Evolutionary conservation across 2,797 vertebrate genomes (phyloP).

Genomic region (Zalophus californianus): DNA sequence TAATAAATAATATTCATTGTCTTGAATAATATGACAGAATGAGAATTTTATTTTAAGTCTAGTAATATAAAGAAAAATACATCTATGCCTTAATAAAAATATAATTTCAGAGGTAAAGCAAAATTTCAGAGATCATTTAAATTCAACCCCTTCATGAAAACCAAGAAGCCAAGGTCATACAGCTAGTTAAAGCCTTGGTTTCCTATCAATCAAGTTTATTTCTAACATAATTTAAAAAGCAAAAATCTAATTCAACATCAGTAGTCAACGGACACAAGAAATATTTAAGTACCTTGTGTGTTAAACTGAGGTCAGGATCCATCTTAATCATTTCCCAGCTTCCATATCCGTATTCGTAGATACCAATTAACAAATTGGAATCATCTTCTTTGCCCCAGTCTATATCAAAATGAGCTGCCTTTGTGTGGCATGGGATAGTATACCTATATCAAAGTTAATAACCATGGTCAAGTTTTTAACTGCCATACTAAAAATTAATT

Average conservation of each 20-base stretch:
- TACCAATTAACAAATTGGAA: conserved; percentile 97
- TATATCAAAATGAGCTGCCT: conserved; percentile 98
- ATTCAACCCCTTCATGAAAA: conserved; percentile 45
- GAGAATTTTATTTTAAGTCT: background rate
- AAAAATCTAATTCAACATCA: conserved; percentile 41
- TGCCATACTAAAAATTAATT: background rate
- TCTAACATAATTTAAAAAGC: conserved; percentile 40
- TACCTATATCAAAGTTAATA: conserved; percentile 90
- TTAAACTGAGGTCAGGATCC: conserved; percentile 99
- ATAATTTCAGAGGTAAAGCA: conserved; percentile 38
- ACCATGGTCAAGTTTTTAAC: conserved; percentile 59
- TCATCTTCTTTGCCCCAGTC: conserved; percentile 98
- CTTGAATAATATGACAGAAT: conserved; percentile 1
- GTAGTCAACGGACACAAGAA: conserved; percentile 47
- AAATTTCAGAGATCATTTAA: conserved; percentile 30
- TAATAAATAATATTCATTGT: background rate
- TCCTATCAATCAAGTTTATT: conserved; percentile 18
- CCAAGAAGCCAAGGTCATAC: background rate
- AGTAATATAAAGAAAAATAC: conserved; percentile 10
- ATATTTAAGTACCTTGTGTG: conserved; percentile 93
- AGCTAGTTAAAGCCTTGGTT: background rate
- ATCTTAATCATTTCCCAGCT: conserved; percentile 99
- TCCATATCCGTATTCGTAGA: conserved; percentile 99
- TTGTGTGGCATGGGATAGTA: conserved; percentile 96
- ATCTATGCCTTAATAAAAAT: background rate